Base-by-base conservation (phyloP, 1,140 invertebrate genomes). In the Brachionus manjavacas region DNA sequence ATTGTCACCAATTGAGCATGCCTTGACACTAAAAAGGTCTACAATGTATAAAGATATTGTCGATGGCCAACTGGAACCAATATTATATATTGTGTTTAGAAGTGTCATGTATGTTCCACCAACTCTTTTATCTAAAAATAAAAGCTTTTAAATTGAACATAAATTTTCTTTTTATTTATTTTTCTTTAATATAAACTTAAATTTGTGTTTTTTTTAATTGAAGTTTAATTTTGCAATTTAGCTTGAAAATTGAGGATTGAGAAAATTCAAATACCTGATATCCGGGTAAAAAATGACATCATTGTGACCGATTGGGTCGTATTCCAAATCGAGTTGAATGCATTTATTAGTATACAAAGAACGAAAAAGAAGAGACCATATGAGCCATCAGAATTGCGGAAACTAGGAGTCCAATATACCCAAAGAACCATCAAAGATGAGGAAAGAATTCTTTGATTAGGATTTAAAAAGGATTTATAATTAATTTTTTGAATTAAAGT, bases 71-170 rank as follows among this genome's bases (percentile, higher is more conserved):
- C 43, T 76, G 20, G 72, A 25, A 89, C 89, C 98, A 35, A 99
- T 91, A 91, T 99, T 99, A 39, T 93, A 93, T 7, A 99, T 90
- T 0, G 97, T 99, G 88, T 99, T 99, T 2, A 99, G 91, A 66
- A 99, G 91, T 1, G 98, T 99, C 98, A 99, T 99, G 88, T 99
- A 99, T 0, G 97, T 99, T 31, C 97, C 98, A 68, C 80, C 98
- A 7, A 99, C 95, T 0, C 95, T 83, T 60, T 49, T 49, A 89
- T 98, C 96, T 72, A 31, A 68, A 16, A 41, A 41, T 14, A 70
- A 70, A 70, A 35, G 4, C 31, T 35, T 12, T 72, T 20, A 72
- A 68, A 31, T 35, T 35, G 1, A 28, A 35, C 31, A 35, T 35
- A 35, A 35, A 14, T 49, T 46, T 46, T 49, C n/a, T n/a, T n/a